Evolutionary conservation across 2,888 invertebrate genomes (phyloP).

Genomic region (Sarcophaga subvicina): DNA sequence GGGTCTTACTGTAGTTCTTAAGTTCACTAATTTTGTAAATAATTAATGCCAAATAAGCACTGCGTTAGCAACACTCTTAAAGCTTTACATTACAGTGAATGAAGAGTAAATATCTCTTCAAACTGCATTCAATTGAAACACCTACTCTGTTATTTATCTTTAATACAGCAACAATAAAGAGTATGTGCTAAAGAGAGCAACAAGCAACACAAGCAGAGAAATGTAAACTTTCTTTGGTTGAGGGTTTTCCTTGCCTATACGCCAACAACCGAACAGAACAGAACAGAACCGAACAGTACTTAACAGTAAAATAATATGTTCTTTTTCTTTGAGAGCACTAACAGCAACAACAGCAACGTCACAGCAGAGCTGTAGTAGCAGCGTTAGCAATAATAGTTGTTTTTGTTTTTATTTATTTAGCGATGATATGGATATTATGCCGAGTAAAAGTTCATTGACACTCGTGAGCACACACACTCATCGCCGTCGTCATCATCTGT

Average conservation of each 20-base stretch:
- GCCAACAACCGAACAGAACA: constrained; percentile 39
- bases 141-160: too few species aligned
- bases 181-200: too few species aligned
- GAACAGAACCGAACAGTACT: constrained; percentile 41
- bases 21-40: too few species aligned
- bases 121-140: too few species aligned
- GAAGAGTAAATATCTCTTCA: too few species aligned
- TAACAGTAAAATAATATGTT: not conserved
- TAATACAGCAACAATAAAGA: too few species aligned
- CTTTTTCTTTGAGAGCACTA: not conserved
- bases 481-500: constrained; percentile 76
- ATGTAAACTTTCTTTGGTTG: constrained; percentile 49
- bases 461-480: constrained; percentile 71
- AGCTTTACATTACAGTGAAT: too few species aligned
- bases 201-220: too few species aligned
- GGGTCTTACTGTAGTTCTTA: too few species aligned
- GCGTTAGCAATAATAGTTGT: not conserved
- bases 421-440: constrained; percentile 67
- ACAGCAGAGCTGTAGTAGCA: not conserved
- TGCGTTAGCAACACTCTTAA: too few species aligned
- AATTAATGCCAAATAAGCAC: too few species aligned
- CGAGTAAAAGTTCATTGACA: constrained; percentile 81
- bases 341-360: not conserved
- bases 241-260: constrained; percentile 57
- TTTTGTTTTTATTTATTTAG: constrained; percentile 53